These are phyloP conservation scores for Drosophila kambysellisi DNA, from an alignment of 2,888 invertebrate genomes.

Conservation along the genomic window DNA sequence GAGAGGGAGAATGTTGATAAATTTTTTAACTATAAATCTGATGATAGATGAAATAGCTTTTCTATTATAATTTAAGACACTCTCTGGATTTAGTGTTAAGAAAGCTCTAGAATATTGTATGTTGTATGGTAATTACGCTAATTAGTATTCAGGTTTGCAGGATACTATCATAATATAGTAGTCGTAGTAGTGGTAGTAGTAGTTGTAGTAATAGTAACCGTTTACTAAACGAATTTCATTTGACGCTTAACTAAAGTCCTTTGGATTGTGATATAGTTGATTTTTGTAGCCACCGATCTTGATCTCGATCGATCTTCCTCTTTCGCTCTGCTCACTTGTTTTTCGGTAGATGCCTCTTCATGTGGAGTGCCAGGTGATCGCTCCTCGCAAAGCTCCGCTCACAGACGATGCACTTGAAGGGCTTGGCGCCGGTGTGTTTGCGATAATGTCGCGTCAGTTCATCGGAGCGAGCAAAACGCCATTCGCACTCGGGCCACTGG, in stretches of 20 bases:
- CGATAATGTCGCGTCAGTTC: conserved; percentile 98
- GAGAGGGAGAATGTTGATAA: background rate
- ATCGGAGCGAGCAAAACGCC: conserved; percentile 98
- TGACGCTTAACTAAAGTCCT: conserved; percentile 81
- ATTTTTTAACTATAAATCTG: conserved; percentile 9
- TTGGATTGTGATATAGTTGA: conserved; percentile 82
- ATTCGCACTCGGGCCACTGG: conserved; percentile 99
- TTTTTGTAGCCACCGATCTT: conserved; percentile 46
- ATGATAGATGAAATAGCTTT: background rate
- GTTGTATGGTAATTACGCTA: conserved; percentile 29
- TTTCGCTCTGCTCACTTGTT: conserved; percentile 76
- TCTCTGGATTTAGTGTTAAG: conserved; percentile 3
- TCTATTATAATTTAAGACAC: background rate
- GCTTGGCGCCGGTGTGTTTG: conserved; percentile 98
- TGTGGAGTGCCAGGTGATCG: conserved; percentile 97
- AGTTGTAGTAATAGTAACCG: conserved; percentile 60
- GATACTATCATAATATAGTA: conserved; percentile 15
- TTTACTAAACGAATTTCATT: conserved; percentile 51
- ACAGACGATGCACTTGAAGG: conserved; percentile 98
- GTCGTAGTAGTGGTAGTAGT: background rate
- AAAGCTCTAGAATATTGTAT: conserved; percentile 10
- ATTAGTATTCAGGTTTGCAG: conserved; percentile 52
- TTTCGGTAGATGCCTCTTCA: conserved; percentile 98
- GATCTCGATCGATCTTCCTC: background rate
- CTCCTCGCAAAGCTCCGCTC: conserved; percentile 97